These are phyloP conservation scores for Synanthedon andrenaeformis DNA, from an alignment of 2,888 invertebrate species.

Conservation along the genomic window DNA sequence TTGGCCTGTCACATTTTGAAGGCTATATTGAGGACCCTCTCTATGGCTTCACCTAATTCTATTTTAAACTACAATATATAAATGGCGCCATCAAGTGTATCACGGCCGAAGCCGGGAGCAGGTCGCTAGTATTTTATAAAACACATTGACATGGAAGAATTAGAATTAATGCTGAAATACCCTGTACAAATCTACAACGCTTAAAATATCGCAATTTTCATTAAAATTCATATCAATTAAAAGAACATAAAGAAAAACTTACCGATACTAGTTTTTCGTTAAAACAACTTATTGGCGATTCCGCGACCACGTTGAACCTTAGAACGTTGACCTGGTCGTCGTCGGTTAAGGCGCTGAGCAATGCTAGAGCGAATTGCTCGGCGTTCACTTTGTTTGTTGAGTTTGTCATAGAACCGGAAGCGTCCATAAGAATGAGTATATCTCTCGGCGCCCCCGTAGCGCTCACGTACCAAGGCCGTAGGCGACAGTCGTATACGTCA, in stretches of 20 bases:
- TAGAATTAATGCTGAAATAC: neutral
- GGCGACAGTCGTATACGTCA: conserved; percentile 52
- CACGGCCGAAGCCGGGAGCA: no score
- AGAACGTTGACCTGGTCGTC: conserved; percentile 58
- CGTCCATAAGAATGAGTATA: conserved; percentile 49
- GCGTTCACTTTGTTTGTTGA: conserved; percentile 45
- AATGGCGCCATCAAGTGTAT: no score
- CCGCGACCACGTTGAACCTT: conserved; percentile 41
- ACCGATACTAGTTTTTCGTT: conserved; percentile 52
- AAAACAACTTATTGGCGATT: conserved; percentile 50
- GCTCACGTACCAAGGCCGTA: conserved; percentile 59
- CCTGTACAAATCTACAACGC: no score
- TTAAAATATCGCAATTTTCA: no score
- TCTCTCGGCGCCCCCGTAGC: conserved; percentile 57
- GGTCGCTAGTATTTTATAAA: neutral
- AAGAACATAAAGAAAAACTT: conserved; percentile 11
- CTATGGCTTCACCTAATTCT: no score
- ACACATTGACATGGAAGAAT: neutral
- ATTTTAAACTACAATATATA: no score
- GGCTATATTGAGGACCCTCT: neutral
- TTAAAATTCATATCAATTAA: no score
- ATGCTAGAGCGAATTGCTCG: conserved; percentile 39
- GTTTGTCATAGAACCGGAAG: conserved; percentile 55
- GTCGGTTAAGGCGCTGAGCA: conserved; percentile 57
- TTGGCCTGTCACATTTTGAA: conserved; percentile 34